Evolutionary conservation across 2,797 vertebrate genomes (phyloP).

Genomic region (Trachurus trachurus): DNA sequence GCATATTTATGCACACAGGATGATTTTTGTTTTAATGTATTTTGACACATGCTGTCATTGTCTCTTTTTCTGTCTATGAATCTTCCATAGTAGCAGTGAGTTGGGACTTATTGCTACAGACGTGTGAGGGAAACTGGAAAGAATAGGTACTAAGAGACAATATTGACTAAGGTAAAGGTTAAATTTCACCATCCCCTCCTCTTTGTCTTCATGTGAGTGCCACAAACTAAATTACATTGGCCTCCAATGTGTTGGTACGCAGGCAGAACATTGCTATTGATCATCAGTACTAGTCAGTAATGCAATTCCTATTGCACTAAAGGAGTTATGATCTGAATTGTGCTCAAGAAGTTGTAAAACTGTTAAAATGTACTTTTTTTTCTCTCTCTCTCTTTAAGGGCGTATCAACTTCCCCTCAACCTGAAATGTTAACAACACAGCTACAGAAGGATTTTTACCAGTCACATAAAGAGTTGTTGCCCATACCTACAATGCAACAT

Average conservation of each 20-base stretch:
- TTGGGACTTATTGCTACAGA: background rate
- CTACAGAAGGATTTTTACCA: slow-evolving; percentile 1
- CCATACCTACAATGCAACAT: slow-evolving; percentile 34
- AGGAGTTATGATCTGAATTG: background rate
- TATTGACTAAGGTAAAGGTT: background rate
- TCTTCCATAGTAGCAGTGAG: background rate
- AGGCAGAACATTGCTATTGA: background rate
- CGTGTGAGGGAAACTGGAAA: background rate
- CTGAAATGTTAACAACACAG: background rate
- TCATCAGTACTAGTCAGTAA: background rate
- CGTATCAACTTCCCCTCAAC: background rate
- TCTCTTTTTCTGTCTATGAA: no score
- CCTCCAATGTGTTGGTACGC: background rate
- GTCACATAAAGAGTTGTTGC: slow-evolving; percentile 30
- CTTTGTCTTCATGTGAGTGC: no score
- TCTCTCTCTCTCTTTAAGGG: no score
- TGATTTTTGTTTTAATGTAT: no score
- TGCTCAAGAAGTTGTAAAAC: background rate
- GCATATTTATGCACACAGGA: no score
- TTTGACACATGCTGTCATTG: no score
- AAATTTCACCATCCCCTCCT: background rate
- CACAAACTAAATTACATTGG: no score
- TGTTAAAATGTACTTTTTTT: slow-evolving; percentile 6
- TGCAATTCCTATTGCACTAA: background rate
- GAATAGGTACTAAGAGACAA: background rate